Evolutionary conservation across 2,888 invertebrate genomes (phyloP), one percentile per base, ranked within the genome.

Genomic region (Petrophora chlorosata): DNA sequence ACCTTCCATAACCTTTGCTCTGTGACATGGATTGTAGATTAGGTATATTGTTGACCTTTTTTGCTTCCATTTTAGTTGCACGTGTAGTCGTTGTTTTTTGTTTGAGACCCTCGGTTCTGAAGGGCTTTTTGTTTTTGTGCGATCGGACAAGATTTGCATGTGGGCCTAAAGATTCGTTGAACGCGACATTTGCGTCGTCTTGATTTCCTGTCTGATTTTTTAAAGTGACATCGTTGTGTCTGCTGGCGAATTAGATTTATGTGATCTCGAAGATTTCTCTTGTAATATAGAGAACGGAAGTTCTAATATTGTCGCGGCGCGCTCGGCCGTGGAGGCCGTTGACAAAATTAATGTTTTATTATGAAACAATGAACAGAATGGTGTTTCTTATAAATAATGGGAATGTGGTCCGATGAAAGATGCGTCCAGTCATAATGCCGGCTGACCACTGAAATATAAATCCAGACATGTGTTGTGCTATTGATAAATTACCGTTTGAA

Each of bases 1-100:
- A 87, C 87, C 88, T 89, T 87, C 82, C 79, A 75, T 87, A 89
- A 90, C 89, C 90, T 89, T 88, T 89, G 81, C 86, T 88, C 84
- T 87, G 83, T 86, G 89, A 90, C 90, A 89, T 78, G 88, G 88
- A 84, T 89, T 85, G 86, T 88, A 86, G 86, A 89, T 90, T 89
- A 88, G 86, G 85, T 82, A 89, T 88, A 89, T 88, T 89, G 88
- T 89, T 89, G 85, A 88, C 83, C 82, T 86, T 90, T 84, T 90
- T 88, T 88, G 79, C 80, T 74, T 77, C 70, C 77, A 77, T 79
- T 79, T 73, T 65, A 62, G 78, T 69, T 84, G 85, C 89, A 88
- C 86, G 85, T 89, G 88, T 82, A 71, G 74, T 78, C 71, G n/a
- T 70, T 68, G 57, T 72, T 81, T 83, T 86, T 85, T 87, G 79